phyloP scores from a whole-genome alignment of 2,113 vertebrate species.

The Barbus barbus region DNA sequence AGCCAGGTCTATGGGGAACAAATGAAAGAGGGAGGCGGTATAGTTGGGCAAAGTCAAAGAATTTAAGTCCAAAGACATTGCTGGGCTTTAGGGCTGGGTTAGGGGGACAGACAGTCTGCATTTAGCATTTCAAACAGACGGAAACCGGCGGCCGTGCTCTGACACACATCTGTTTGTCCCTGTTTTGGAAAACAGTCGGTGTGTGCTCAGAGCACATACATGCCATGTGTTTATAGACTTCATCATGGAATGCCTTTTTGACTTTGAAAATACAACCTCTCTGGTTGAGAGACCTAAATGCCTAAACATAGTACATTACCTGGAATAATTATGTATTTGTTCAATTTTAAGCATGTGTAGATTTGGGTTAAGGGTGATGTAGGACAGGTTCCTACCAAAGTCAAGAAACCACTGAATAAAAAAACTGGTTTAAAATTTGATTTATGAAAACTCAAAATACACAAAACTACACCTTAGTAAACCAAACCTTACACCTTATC shows the following conservation, averaged over 20 bases:
- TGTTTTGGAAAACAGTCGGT: not conserved
- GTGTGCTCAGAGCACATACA: slow-evolving; percentile 12
- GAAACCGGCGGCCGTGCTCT: not conserved
- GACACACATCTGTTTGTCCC: slow-evolving; percentile 27
- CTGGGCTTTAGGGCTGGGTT: slow-evolving; percentile 20
- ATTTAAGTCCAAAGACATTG: slow-evolving; percentile 28
- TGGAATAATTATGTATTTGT: not conserved
- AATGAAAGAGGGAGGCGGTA: not conserved
- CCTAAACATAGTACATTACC: not conserved
- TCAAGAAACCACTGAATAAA: not conserved
- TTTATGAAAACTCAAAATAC: not conserved
- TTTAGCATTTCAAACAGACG: slow-evolving; percentile 6
- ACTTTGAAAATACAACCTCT: not conserved
- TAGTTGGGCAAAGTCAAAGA: slow-evolving; percentile 35
- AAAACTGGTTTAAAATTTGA: not conserved
- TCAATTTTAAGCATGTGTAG: not conserved
- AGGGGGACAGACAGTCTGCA: not conserved
- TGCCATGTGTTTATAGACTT: not conserved
- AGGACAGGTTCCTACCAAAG: not conserved
- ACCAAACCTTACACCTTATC: not conserved
- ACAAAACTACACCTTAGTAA: not conserved
- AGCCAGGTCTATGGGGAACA: not conserved
- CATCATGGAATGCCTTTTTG: not conserved
- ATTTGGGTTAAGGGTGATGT: not conserved
- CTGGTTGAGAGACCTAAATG: not conserved